Conservation (phyloP, 1,140 invertebrate species). For the Drosophila biarmipes region DNA sequence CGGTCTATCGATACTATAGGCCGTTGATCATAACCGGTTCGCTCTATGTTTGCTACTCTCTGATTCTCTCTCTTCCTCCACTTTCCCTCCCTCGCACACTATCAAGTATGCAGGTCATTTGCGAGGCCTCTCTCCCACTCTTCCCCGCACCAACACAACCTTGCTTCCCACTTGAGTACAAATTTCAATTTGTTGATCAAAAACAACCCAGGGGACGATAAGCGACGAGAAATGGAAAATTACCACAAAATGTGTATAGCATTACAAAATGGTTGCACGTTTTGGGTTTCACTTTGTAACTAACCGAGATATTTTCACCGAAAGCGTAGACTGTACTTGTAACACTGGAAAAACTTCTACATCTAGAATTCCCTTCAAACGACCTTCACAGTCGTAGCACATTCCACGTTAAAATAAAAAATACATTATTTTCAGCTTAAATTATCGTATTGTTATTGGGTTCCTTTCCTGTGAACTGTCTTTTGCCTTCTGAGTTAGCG, state of each 20-base stretch:
- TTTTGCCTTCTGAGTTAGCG: slow-evolving; percentile 12
- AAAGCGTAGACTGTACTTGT: slow-evolving; percentile 2
- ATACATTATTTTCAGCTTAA: too few species aligned
- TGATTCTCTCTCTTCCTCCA: background rate
- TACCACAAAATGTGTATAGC: slow-evolving; percentile 6
- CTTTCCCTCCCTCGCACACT: background rate
- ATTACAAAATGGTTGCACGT: slow-evolving; percentile 2
- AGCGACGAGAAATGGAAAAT: slow-evolving; percentile 21
- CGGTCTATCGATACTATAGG: background rate
- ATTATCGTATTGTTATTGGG: background rate
- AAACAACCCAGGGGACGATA: slow-evolving; percentile 7
- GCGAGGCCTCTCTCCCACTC: background rate
- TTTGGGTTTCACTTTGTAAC: background rate
- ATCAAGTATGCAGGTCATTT: background rate
- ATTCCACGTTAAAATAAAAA: too few species aligned
- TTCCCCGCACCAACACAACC: slow-evolving; percentile 6
- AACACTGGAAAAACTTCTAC: background rate
- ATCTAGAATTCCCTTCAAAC: background rate
- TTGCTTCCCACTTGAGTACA: background rate
- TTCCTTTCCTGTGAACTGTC: slow-evolving; percentile 3
- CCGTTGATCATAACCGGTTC: background rate
- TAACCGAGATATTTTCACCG: background rate
- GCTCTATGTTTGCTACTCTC: background rate
- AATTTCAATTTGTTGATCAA: slow-evolving; percentile 12
- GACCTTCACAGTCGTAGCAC: background rate